Conservation (phyloP, 2,113 vertebrate genomes). For the Anser cygnoides region DNA sequence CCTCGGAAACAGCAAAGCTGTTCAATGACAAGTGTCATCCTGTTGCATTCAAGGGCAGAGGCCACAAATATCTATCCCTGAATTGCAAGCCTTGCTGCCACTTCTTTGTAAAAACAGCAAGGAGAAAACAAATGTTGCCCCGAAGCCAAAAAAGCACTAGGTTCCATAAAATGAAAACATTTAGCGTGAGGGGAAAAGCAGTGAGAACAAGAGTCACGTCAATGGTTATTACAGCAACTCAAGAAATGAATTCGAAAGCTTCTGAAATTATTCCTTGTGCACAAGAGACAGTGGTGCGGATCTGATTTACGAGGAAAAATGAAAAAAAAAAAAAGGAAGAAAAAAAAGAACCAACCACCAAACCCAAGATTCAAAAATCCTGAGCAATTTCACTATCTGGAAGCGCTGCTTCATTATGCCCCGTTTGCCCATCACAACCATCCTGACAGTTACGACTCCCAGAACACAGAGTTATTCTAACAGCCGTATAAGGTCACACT, state of each 20-base stretch:
- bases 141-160: neutral
- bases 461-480: neutral
- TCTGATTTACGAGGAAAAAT: neutral
- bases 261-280: neutral
- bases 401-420: neutral
- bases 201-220: neutral
- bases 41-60: neutral
- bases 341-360: neutral
- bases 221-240: neutral
- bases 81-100: neutral
- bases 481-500: neutral
- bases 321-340: too few relatives aligned
- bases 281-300: neutral
- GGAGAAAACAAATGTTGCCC: neutral
- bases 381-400: neutral
- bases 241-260: neutral
- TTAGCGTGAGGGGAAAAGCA: neutral
- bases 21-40: neutral
- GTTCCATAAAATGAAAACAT: neutral
- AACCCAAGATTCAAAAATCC: neutral
- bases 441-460: neutral
- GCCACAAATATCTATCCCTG: neutral
- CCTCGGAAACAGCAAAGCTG: neutral
- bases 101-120: neutral
- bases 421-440: neutral